Evolutionary conservation across 2,113 vertebrate genomes (phyloP).

Genomic region (Anhinga anhinga): DNA sequence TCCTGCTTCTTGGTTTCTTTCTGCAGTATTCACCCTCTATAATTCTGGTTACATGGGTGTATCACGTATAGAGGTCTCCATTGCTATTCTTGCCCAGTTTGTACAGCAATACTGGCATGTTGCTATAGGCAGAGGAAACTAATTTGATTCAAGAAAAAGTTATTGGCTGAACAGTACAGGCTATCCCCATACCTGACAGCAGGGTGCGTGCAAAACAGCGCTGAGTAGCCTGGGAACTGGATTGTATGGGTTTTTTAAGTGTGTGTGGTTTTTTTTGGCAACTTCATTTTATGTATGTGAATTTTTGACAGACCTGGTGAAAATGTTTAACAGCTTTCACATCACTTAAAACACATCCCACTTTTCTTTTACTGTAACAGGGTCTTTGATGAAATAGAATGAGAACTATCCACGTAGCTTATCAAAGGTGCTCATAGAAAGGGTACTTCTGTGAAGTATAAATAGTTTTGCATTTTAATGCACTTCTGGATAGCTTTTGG

Average conservation of each 20-base stretch:
- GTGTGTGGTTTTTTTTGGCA: background rate
- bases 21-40: background rate
- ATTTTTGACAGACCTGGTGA: background rate
- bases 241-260: background rate
- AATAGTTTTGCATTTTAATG: background rate
- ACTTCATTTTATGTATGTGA: background rate
- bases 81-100: background rate
- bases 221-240: background rate
- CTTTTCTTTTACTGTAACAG: background rate
- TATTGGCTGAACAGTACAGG: background rate
- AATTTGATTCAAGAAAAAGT: background rate
- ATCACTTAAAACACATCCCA: background rate
- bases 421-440: background rate
- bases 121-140: background rate
- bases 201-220: background rate
- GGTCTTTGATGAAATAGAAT: background rate
- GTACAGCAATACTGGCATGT: background rate
- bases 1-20: background rate
- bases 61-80: background rate
- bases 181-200: background rate
- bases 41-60: background rate
- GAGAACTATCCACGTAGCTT: background rate
- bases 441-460: background rate
- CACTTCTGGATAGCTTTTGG: background rate
- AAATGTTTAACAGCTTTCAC: background rate